phyloP scores from a whole-genome alignment of 1,140 invertebrate species.

The Eriosoma lanigerum region DNA sequence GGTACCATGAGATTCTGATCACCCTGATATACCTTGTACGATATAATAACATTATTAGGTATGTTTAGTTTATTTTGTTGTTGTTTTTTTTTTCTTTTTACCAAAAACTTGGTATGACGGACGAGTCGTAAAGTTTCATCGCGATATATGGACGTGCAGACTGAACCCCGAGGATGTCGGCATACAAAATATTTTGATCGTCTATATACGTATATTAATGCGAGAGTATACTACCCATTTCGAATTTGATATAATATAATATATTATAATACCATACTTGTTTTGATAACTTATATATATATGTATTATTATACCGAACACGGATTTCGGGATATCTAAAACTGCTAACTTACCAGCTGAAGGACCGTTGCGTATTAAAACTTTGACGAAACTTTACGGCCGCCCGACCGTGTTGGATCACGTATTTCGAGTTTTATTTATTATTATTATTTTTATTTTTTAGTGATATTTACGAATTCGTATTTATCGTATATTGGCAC shows the following conservation, averaged over 20 bases:
- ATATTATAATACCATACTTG: background rate
- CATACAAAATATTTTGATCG: background rate
- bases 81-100: background rate
- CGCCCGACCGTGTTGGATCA: background rate
- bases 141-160: background rate
- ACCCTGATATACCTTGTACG: too few relatives aligned
- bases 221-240: background rate
- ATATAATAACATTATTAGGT: background rate
- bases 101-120: background rate
- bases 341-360: too few relatives aligned
- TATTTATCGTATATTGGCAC: conserved; percentile 41
- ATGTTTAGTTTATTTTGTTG: background rate
- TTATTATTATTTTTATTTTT: background rate
- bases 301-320: too few relatives aligned
- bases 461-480: conserved; percentile 35
- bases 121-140: background rate
- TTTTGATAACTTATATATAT: background rate
- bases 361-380: background rate
- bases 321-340: background rate
- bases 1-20: too few relatives aligned
- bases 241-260: background rate
- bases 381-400: background rate
- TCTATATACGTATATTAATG: too few relatives aligned
- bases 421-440: background rate
- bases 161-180: background rate